Percentiles rank a stretch among this genome's conserved stretches.
These are phyloP conservation scores for Crotophaga sulcirostris DNA, from an alignment of 2,113 vertebrate genomes.

Conservation along the genomic window DNA sequence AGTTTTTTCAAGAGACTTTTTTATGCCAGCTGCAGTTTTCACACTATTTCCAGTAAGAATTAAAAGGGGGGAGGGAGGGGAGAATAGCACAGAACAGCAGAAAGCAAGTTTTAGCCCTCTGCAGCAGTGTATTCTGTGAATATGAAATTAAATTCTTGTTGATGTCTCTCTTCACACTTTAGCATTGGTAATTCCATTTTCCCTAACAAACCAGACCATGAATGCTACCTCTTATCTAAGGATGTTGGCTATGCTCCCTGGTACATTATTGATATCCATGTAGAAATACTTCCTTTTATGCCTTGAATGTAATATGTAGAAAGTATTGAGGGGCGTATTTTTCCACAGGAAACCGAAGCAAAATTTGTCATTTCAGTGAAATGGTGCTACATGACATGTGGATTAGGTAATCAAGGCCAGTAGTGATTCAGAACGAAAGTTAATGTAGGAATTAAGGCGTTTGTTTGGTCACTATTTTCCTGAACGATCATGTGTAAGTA, in stretches of 20 bases:
- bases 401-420: background rate
- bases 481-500: background rate
- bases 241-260: background rate
- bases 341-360: background rate
- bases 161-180: background rate
- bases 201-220: background rate
- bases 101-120: background rate
- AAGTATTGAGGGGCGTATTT: background rate
- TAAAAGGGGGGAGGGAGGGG: background rate
- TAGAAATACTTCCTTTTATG: background rate
- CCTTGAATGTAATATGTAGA: background rate
- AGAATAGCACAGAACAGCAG: background rate
- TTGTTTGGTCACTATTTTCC: background rate
- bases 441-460: background rate
- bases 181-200: background rate
- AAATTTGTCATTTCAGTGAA: background rate
- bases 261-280: background rate
- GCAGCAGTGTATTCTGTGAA: background rate
- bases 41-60: background rate
- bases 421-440: background rate
- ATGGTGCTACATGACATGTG: background rate
- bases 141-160: background rate
- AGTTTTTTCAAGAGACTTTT: constrained; percentile 20
- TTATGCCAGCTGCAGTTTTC: constrained; percentile 23
- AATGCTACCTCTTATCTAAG: background rate